Base-by-base conservation (phyloP, 2,888 invertebrate genomes). In the Sphaerophoria rueppellii region DNA sequence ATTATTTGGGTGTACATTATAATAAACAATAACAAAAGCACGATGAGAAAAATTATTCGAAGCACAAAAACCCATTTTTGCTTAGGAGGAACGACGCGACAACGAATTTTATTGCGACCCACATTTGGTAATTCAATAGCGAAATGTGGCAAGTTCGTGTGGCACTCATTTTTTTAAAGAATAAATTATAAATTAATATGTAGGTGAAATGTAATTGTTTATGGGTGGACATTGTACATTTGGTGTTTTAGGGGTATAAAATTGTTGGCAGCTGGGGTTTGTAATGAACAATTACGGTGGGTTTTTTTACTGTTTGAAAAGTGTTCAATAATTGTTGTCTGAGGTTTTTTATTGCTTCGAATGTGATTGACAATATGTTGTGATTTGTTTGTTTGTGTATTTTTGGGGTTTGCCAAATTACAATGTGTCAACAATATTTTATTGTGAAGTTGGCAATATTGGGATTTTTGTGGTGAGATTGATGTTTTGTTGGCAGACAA, bases 121-220 rank as follows among this genome's bases (percentile, higher is more conserved):
- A 81, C 46, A 81, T 85, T 85, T 73, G 81, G 73, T 77, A 76
- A 77, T 77, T 81, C 81, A 76, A 85, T 85, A 43, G 60, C 24
- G 40, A 85, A 24, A 81, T 63, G 81, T 73, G 85, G 81, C 81
- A 77, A 81, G 81, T 85, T 85, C 70, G 81, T 80, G 76, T 54
- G 70, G 80, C 52, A 72, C 85, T 80, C 80, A 16, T 55, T 58
- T 46, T 60, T 58, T 55, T 34, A 65, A n/a, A n/a, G 54, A 67
- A 67, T 54, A 67, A 67, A 67, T 67, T 67, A 67, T 67, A 67
- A 65, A 16, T 14, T 35, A 60, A 50, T 24, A 24, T 24, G 24
- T 24, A 24, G 24, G 24, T 24, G 24, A 24, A 2, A 24, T 24
- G 37, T 50, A 7, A 65, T 65, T 52, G 67, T 40, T 43, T 67